Base-by-base conservation (phyloP, 1,140 invertebrate genomes). In the Drosophila paulistorum region DNA sequence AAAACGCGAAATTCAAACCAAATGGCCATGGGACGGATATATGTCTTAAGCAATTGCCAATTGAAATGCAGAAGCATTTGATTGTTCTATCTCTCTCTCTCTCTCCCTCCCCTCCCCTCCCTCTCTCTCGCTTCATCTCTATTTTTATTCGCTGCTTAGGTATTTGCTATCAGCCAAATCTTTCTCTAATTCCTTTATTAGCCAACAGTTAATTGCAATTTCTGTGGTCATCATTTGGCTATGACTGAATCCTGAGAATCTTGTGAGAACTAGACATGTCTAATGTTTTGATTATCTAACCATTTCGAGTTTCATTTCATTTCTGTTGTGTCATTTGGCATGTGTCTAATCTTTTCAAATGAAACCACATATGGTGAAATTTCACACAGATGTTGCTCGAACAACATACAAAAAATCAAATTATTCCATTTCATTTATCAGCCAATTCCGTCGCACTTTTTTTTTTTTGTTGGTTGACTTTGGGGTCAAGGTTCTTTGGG, bases 331-430 rank as follows among this genome's bases (percentile, higher is more conserved):
- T 37, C 35, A 39, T 39, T 39, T 39, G 10, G 37, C 37, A 51
- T 30, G 30, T 39, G 37, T 39, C 37, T 39, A 39, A 39, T 39
- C 37, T 39, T 39, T 39, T 39, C 11, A 39, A 39, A 39, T n/a
- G 1, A 11, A 39, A 39, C 11, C 37, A 39, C 45, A 51, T 51
- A 51, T 51, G 45, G 45, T 51, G 45, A 51, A 51, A 51, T 51
- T 51, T 51, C 17, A 51, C 17, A 51, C 45, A 51, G 45, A 51
- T 51, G 45, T 51, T 51, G 9, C 13, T 51, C 37, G 37, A 39
- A 39, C 37, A 39, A 39, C 10, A 39, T 11, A 39, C 0, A 11
- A 39, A 39, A 48, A 17, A 17, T 6, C 3, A 14, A 45, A 48
- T 17, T 7, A 48, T 51, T 51, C 45, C 45, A 51, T 51, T 20